Percentiles rank a stretch among this genome's conserved stretches.
Conservation (phyloP, 2,888 invertebrate species). For the Idaea dimidiata region DNA sequence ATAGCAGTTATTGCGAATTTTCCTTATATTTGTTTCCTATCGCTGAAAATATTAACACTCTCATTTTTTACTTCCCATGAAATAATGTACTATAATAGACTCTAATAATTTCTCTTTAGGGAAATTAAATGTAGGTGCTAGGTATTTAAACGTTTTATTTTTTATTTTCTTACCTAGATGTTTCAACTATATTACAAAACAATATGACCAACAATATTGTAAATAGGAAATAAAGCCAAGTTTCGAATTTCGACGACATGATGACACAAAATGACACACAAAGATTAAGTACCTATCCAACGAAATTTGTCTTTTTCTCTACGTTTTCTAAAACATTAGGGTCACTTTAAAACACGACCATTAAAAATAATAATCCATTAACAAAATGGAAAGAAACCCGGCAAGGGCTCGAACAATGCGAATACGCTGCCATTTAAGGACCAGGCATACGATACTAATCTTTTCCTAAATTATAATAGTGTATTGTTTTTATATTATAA, state of each 20-base stretch:
- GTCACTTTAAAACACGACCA: background rate
- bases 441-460: background rate
- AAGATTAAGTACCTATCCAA: too few species aligned
- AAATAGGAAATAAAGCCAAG: too few species aligned
- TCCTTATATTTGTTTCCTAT: background rate
- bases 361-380: background rate
- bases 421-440: background rate
- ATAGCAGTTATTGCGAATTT: background rate
- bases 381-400: background rate
- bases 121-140: too few species aligned
- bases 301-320: background rate
- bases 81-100: background rate
- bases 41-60: background rate
- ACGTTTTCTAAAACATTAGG: background rate
- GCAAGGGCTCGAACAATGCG: background rate
- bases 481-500: background rate
- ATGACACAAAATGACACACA: background rate
- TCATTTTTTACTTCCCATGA: background rate
- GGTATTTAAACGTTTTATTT: too few species aligned
- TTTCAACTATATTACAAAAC: too few species aligned
- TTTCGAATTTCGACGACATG: too few species aligned
- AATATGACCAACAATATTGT: too few species aligned
- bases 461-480: background rate
- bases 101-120: background rate
- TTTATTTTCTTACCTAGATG: too few species aligned